Percentiles rank a stretch among this genome's conserved stretches.
phyloP scores from a whole-genome alignment of 2,113 vertebrate genomes.

The Phoenicopterus ruber region DNA sequence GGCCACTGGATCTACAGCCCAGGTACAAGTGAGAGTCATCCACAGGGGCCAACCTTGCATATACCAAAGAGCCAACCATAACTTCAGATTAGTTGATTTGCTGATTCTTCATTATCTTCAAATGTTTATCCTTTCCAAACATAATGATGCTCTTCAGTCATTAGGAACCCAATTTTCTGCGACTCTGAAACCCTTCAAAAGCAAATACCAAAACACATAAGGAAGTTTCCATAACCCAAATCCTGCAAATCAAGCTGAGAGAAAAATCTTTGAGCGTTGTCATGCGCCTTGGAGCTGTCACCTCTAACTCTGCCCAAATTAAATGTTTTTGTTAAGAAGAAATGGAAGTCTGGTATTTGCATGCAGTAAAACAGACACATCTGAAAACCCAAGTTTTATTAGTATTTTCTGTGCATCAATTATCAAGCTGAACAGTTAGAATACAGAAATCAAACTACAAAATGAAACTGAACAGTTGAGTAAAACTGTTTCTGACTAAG shows the following conservation, averaged over 20 bases:
- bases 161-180: neutral
- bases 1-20: neutral
- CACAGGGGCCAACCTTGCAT: fast-evolving
- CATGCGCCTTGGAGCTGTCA: neutral
- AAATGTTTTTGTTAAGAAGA: neutral
- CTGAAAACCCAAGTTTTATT: neutral
- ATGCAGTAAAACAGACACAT: neutral
- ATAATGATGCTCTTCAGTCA: neutral
- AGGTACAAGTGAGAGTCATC: neutral
- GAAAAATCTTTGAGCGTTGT: neutral
- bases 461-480: neutral
- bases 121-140: neutral
- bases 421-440: neutral
- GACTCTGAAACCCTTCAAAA: neutral
- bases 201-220: neutral
- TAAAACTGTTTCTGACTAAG: neutral
- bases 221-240: neutral
- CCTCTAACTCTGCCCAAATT: neutral
- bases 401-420: neutral
- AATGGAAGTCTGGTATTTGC: neutral
- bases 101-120: neutral
- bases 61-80: neutral
- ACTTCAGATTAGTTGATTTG: neutral
- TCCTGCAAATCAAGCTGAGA: neutral
- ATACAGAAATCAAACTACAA: neutral